phyloP scores from a whole-genome alignment of 2,888 invertebrate species.

The Pollenia angustigena region DNA sequence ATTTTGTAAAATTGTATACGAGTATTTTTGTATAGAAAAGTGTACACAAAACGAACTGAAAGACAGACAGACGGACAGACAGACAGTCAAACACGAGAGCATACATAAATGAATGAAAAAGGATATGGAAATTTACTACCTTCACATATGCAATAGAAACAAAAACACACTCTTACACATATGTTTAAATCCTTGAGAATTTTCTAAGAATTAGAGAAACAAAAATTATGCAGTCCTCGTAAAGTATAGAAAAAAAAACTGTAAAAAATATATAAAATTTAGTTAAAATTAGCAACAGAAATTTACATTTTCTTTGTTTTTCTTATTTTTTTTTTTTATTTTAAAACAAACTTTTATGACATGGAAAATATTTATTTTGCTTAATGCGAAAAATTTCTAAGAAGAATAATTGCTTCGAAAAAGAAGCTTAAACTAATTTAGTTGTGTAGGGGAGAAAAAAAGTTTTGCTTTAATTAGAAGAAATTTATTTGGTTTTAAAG shows the following conservation, averaged over 20 bases:
- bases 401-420: background rate
- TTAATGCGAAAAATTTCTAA: background rate
- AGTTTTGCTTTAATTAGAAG: background rate
- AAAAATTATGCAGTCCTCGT: slow-evolving; percentile 5
- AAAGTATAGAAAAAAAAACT: background rate
- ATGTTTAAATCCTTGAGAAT: slow-evolving; percentile 48
- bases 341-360: slow-evolving; percentile 12
- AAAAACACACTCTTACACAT: background rate
- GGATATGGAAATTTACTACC: slow-evolving; percentile 3
- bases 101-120: slow-evolving; percentile 8
- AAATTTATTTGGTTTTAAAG: background rate
- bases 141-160: background rate
- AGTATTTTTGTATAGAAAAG: slow-evolving; percentile 13
- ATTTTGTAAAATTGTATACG: slow-evolving; percentile 48
- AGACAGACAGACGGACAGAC: background rate
- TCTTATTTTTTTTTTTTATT: background rate
- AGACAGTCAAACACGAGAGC: background rate
- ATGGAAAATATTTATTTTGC: slow-evolving; percentile 30
- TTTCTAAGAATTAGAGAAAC: slow-evolving; percentile 21
- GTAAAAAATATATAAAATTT: slow-evolving; percentile 29
- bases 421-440: background rate
- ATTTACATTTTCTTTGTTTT: slow-evolving; percentile 26
- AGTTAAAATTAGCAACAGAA: slow-evolving; percentile 36
- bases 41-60: no score
- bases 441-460: no score